Evolutionary conservation across 1,140 invertebrate species (phyloP).

Genomic region (Hormaphis cornu): DNA sequence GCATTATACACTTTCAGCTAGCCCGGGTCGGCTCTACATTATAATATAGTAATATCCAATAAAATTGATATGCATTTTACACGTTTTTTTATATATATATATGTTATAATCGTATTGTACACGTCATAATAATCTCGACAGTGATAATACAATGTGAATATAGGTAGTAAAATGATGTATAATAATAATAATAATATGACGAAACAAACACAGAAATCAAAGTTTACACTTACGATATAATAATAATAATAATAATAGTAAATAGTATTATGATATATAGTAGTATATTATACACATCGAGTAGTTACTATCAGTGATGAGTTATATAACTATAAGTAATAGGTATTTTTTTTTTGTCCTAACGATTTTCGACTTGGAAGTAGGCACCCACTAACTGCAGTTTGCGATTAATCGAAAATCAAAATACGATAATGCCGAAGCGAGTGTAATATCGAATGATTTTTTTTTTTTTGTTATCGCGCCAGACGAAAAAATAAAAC

Average conservation of each 20-base stretch:
- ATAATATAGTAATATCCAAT: slow-evolving; percentile 3
- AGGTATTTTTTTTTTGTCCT: too few species aligned
- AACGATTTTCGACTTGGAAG: not conserved
- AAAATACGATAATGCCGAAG: too few species aligned
- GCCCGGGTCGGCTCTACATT: not conserved
- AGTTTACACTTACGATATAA: not conserved
- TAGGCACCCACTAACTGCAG: too few species aligned
- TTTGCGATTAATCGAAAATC: too few species aligned
- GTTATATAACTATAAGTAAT: too few species aligned
- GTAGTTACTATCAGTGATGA: too few species aligned
- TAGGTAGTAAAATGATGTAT: not conserved
- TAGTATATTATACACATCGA: too few species aligned
- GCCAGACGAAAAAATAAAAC: too few species aligned
- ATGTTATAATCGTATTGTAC: not conserved
- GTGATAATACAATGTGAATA: not conserved
- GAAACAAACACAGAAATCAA: not conserved
- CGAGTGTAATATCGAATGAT: too few species aligned
- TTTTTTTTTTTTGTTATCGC: too few species aligned
- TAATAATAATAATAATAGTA: not conserved
- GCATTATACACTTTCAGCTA: too few species aligned
- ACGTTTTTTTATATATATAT: not conserved
- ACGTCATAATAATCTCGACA: not conserved
- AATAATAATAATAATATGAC: not conserved
- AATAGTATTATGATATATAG: not conserved
- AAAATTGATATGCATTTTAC: slow-evolving; percentile 21